These are phyloP conservation scores for Neodiprion virginianus DNA, from an alignment of 1,140 invertebrate genomes.

Conservation along the genomic window DNA sequence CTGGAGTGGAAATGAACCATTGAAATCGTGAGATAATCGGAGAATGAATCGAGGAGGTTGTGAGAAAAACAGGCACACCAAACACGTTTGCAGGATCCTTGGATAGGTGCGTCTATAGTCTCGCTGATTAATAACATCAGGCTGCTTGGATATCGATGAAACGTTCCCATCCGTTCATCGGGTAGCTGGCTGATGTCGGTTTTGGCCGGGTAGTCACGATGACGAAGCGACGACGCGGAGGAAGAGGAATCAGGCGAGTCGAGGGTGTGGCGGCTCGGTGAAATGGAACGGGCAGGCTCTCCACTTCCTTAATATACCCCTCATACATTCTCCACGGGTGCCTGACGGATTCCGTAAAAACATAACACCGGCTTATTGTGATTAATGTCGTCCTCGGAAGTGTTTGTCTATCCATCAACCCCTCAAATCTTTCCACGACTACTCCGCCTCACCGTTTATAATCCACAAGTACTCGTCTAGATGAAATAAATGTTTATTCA, in stretches of 20 bases:
- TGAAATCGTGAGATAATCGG: too few relatives aligned
- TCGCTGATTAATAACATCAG: neutral
- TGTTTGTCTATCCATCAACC: constrained; percentile 2
- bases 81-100: neutral
- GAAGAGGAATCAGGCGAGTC: too few relatives aligned
- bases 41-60: too few relatives aligned
- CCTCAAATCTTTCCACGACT: neutral
- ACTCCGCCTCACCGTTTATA: constrained; percentile 2
- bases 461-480: too few relatives aligned
- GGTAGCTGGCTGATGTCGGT: neutral
- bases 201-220: neutral
- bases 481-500: too few relatives aligned
- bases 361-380: constrained; percentile 2
- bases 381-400: neutral
- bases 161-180: neutral
- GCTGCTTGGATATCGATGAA: neutral
- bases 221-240: neutral
- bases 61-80: neutral
- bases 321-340: neutral
- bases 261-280: too few relatives aligned
- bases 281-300: neutral
- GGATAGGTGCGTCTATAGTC: neutral
- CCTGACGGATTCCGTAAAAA: neutral
- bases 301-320: constrained; percentile 1
- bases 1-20: too few relatives aligned